A percentile compares a stretch with the other conserved stretches of the same genome.
These are phyloP conservation scores for Felis chaus DNA, from an alignment of 2,113 vertebrate genomes.

Conservation along the genomic window DNA sequence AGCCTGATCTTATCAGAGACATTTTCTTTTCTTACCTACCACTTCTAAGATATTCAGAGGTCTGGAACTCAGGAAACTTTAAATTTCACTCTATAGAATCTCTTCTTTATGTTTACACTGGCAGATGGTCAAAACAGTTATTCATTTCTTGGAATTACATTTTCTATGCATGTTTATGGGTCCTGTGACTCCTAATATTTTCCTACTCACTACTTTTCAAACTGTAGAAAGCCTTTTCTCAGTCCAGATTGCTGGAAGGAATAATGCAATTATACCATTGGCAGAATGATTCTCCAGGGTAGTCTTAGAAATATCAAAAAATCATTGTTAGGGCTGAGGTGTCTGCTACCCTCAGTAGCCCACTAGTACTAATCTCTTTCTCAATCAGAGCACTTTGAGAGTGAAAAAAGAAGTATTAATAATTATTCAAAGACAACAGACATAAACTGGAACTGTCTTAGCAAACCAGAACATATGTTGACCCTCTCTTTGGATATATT, in stretches of 20 bases:
- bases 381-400: not conserved
- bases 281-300: not conserved
- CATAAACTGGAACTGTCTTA: not conserved
- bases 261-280: not conserved
- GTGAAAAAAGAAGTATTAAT: not conserved
- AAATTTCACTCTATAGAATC: not conserved
- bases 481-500: not conserved
- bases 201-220: slow-evolving; percentile 5
- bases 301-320: not conserved
- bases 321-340: not conserved
- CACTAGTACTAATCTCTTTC: not conserved
- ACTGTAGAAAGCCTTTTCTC: not conserved
- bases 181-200: not conserved
- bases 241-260: not conserved
- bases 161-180: not conserved
- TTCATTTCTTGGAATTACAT: not conserved
- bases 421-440: not conserved
- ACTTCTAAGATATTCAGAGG: not conserved
- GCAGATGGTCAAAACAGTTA: not conserved
- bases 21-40: not conserved
- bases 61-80: not conserved
- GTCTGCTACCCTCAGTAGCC: not conserved
- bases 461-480: not conserved
- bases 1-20: not conserved
- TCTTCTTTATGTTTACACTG: not conserved